Conservation (phyloP, 2,113 vertebrate species). For the Todiramphus saurophagus region DNA sequence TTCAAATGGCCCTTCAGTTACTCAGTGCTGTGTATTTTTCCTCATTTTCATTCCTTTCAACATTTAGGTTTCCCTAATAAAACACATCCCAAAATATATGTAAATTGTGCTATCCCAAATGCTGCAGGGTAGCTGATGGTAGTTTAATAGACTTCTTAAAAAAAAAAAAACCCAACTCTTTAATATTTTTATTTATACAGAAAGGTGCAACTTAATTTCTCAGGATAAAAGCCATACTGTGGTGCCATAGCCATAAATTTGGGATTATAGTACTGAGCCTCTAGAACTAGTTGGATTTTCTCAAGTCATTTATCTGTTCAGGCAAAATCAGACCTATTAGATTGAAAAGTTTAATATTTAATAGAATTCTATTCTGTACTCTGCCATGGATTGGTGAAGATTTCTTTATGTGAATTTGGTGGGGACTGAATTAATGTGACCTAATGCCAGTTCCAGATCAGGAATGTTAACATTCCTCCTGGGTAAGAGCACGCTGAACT, state of each 20-base stretch:
- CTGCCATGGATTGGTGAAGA: neutral
- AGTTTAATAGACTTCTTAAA: neutral
- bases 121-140: neutral
- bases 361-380: neutral
- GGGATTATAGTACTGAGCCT: neutral
- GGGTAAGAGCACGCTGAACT: fast-evolving
- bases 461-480: neutral
- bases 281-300: neutral
- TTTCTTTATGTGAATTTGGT: neutral
- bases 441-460: neutral
- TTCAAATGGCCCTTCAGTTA: neutral
- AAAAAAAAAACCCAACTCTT: neutral
- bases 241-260: neutral
- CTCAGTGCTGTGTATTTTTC: neutral
- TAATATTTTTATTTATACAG: neutral
- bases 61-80: neutral
- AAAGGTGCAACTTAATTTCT: neutral
- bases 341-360: neutral
- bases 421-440: neutral
- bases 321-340: neutral
- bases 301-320: neutral
- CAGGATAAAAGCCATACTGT: neutral
- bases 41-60: neutral
- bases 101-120: neutral
- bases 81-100: neutral